Conservation (phyloP, 2,113 vertebrate species). For the Semicossyphus pulcher region DNA sequence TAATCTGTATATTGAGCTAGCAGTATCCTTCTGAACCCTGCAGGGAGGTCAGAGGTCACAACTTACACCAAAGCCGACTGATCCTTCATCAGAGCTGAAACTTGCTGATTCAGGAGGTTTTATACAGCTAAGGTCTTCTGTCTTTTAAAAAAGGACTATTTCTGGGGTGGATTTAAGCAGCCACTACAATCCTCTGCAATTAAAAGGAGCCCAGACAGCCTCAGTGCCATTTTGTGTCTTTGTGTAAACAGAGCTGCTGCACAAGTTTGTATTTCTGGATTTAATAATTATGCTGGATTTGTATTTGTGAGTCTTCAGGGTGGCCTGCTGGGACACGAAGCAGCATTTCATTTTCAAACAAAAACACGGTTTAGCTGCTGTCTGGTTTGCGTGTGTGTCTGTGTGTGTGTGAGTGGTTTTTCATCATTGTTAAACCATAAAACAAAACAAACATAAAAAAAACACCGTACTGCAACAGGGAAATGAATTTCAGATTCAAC, state of each 20-base stretch:
- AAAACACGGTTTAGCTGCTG: constrained; percentile 27
- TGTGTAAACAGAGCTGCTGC: constrained; percentile 2
- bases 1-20: not conserved
- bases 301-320: constrained; percentile 45
- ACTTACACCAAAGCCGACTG: too few species aligned
- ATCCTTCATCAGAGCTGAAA: not conserved
- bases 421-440: constrained; percentile 31
- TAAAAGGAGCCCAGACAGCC: constrained; percentile 1
- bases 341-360: constrained; percentile 54
- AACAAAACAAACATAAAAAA: not conserved
- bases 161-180: not conserved
- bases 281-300: constrained; percentile 54
- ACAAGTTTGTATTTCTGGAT: constrained; percentile 29
- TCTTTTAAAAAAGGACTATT: too few species aligned
- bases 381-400: constrained; percentile 26
- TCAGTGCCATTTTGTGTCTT: not conserved
- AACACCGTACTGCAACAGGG: constrained; percentile 13
- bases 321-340: constrained; percentile 43
- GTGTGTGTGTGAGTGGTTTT: constrained; percentile 17
- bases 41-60: constrained; percentile 1
- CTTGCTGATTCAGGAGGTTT: not conserved
- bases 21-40: too few species aligned
- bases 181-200: constrained; percentile 2
- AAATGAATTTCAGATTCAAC: constrained; percentile 38
- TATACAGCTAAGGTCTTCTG: too few species aligned